Evolutionary conservation across 2,888 invertebrate genomes (phyloP), one percentile per base, ranked within the genome.

Genomic region (Neuroscelio doddi): DNA sequence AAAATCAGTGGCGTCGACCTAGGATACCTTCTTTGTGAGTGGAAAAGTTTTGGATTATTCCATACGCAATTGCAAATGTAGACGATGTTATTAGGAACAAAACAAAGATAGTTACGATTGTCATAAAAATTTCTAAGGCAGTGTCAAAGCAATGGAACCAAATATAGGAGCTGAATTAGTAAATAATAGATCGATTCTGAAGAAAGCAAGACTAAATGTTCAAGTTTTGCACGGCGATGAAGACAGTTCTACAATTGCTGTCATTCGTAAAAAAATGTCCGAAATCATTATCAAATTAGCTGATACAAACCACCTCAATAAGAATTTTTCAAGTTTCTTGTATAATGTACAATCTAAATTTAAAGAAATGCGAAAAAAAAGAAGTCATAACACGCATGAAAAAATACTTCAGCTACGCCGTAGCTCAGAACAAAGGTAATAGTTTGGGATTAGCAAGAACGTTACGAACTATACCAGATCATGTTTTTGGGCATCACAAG

Each of bases 111-210:
- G 12, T 38, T 67, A 72, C 32, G 68, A 69, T 39, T 70, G 70
- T 46, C 44, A 69, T 7, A 12, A 56, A 7, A 71, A 70, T 41
- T 70, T 59, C 15, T 63, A 1, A 70, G 69, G 70, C 69, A 72
- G 12, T 27, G 49, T 0, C 0, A 76, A 79, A 59, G 72, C 74
- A 0, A 78, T 78, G 77, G 74, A 79, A 45, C 51, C 76, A 8
- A 24, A 34, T 30, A 41, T 41, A 24, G 75, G 65, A 1, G 74
- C 55, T 16, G 12, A 64, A 15, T 14, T 76, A 4, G 38, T 71
- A 1, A 69, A 64, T 12, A 16, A 64, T 4, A 75, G 71, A 41
- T 17, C 3, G 4, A 64, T 71, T 36, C 41, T 73, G 3, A 62
- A 71, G 65, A 68, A 73, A 51, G 24, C 36, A 15, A 44, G 45